Base-by-base conservation (phyloP, 2,113 vertebrate species). In the Odontesthes bonariensis region DNA sequence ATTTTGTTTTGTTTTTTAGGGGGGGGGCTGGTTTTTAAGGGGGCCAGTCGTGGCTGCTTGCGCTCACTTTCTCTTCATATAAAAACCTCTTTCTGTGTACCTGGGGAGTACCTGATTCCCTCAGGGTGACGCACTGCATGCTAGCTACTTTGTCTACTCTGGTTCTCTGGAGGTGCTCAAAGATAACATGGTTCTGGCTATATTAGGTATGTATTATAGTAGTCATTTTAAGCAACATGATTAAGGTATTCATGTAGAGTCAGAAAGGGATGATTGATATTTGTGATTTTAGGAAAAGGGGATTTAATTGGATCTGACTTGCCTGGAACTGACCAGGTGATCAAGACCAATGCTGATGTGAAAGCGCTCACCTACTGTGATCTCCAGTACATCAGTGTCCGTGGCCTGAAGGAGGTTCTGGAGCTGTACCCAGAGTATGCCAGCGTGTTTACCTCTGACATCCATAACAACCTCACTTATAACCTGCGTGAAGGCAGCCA, bases 321-420 rank as follows among this genome's bases (percentile, higher is more conserved):
- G 79, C 94, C 96, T 20, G 92, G 88, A 82, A 89, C 81, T 19
- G 96, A 94, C 51, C 94, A 94, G 74, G 97, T 98, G 85, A 95
- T 97, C 85, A 98, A 99, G 90, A 97, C 96, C 53, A 97, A 97
- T 0, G 97, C 97, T 0, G 97, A 99, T 0, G 97, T 99, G 87
- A 99, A 97, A 91, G 97, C 97, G 0, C 87, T 99, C 90, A 99
- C 97, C 73, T 98, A 98, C 92, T 98, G 97, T 0, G 97, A 97
- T 91, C 96, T 99, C 49, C 97, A 99, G 90, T 95, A 97, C 77
- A 95, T 99, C 22, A 94, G 94, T 56, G 89, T 98, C 83, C 94
- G 90, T 16, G 97, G 96, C 16, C 93, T 99, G 83, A 92, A 90
- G 0, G 97, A 98, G 65, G 97, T 99, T 83, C 94, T 99, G 78